A percentile compares a stretch with the other conserved stretches of the same genome.
phyloP scores from a whole-genome alignment of 2,113 vertebrate genomes.

The Gasterosteus aculeatus region DNA sequence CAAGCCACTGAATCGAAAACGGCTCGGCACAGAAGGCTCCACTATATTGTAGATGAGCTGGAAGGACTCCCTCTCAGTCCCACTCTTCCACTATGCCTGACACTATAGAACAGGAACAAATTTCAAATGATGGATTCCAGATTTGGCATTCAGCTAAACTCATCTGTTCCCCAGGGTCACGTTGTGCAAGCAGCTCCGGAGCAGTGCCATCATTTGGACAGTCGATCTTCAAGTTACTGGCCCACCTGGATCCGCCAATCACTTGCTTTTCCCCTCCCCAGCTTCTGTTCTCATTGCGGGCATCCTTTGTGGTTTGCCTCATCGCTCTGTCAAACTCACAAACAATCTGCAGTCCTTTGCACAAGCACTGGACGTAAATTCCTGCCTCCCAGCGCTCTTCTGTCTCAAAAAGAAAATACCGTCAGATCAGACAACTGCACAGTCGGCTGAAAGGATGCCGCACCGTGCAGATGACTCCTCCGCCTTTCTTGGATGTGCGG shows the following conservation, averaged over 20 bases:
- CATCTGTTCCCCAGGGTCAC: neutral
- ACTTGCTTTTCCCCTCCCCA: neutral
- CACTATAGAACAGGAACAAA: neutral
- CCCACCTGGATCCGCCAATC: slow-evolving; percentile 1
- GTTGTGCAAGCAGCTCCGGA: slow-evolving; percentile 4
- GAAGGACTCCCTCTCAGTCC: neutral
- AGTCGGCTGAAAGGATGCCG: neutral
- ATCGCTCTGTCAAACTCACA: slow-evolving; percentile 8
- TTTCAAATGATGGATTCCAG: neutral
- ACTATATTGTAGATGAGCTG: neutral
- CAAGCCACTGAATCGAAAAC: neutral
- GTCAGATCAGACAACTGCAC: neutral
- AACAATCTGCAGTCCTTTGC: slow-evolving; percentile 4
- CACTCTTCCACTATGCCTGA: neutral
- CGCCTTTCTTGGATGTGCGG: neutral
- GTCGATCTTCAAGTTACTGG: neutral
- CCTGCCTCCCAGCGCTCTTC: neutral
- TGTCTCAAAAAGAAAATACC: neutral
- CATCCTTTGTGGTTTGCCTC: neutral
- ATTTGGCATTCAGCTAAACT: neutral
- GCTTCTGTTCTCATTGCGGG: neutral
- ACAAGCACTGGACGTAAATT: neutral
- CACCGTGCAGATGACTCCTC: neutral
- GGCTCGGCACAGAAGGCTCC: neutral
- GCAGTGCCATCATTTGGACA: neutral